A percentile compares a stretch with the other conserved stretches of the same genome.
These are phyloP conservation scores for Odobenus rosmarus DNA, from an alignment of 2,113 vertebrate species.

Conservation along the genomic window DNA sequence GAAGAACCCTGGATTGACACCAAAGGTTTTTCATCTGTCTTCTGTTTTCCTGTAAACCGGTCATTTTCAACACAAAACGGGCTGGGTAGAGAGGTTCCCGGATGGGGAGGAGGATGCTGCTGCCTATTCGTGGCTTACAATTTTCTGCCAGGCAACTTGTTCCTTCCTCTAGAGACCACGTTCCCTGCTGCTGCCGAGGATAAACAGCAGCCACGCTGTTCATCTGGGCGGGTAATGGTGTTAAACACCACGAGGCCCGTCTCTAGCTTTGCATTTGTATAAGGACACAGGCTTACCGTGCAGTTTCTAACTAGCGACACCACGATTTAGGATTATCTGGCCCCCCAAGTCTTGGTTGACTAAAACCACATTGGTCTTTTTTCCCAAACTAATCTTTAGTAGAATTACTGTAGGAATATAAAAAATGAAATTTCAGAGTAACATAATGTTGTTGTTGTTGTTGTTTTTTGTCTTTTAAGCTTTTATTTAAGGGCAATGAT, in stretches of 20 bases:
- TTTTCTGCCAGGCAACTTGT: background rate
- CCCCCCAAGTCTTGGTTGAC: background rate
- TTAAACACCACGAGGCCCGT: background rate
- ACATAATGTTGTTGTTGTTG: background rate
- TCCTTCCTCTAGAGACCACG: background rate
- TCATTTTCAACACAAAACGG: background rate
- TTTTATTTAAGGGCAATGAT: slow-evolving; percentile 83
- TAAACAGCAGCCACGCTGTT: background rate
- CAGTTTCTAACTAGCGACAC: background rate
- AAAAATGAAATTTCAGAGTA: background rate
- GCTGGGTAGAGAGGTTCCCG: background rate
- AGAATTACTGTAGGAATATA: background rate
- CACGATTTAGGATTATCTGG: background rate
- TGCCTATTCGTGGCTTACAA: background rate
- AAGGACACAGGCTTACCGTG: background rate
- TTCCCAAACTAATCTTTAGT: background rate
- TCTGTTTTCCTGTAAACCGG: background rate
- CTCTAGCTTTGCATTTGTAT: background rate
- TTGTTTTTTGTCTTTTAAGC: slow-evolving; percentile 77
- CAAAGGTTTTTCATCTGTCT: background rate
- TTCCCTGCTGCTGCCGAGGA: background rate
- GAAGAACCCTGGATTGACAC: background rate
- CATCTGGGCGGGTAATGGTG: background rate
- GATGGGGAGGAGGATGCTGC: background rate
- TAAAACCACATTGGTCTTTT: background rate